Evolutionary conservation across 2,888 invertebrate genomes (phyloP).

Genomic region (Yponomeuta evonymella): DNA sequence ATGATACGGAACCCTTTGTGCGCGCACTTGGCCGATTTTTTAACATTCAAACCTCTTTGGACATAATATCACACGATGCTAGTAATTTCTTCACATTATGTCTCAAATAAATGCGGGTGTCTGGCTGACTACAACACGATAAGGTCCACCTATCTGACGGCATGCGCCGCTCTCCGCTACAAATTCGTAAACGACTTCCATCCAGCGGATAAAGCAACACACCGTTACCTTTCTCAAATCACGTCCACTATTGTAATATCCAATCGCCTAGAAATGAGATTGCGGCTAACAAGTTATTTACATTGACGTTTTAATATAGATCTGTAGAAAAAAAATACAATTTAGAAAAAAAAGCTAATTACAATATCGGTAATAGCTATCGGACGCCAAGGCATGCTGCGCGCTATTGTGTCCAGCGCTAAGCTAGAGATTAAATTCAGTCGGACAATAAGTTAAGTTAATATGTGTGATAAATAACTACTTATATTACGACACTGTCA

Average conservation of each 20-base stretch:
- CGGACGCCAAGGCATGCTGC: constrained; percentile 5
- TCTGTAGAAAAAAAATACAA: constrained; percentile 61
- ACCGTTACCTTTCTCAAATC: constrained; percentile 76
- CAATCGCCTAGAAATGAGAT: constrained; percentile 76
- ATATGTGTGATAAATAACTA: constrained; percentile 61
- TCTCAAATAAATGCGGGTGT: background rate
- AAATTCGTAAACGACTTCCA: constrained; percentile 53
- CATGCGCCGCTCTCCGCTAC: constrained; percentile 45
- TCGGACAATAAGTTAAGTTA: constrained; percentile 65
- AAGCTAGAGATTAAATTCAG: constrained; percentile 51
- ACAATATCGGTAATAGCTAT: constrained; percentile 49
- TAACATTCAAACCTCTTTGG: too few species aligned
- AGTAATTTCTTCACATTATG: too few species aligned
- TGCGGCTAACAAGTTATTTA: constrained; percentile 77
- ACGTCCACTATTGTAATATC: constrained; percentile 77
- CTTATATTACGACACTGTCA: constrained; percentile 40
- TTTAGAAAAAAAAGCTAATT: constrained; percentile 69
- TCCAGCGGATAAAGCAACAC: constrained; percentile 71
- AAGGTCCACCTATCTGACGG: constrained; percentile 15
- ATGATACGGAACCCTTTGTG: too few species aligned
- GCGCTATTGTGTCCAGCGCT: background rate
- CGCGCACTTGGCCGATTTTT: too few species aligned
- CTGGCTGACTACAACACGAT: background rate
- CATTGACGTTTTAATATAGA: constrained; percentile 76
- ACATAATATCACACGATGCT: too few species aligned